Percentiles rank a stretch among this genome's conserved stretches.
phyloP scores from a whole-genome alignment of 2,113 vertebrate genomes.

The Morone chrysops region DNA sequence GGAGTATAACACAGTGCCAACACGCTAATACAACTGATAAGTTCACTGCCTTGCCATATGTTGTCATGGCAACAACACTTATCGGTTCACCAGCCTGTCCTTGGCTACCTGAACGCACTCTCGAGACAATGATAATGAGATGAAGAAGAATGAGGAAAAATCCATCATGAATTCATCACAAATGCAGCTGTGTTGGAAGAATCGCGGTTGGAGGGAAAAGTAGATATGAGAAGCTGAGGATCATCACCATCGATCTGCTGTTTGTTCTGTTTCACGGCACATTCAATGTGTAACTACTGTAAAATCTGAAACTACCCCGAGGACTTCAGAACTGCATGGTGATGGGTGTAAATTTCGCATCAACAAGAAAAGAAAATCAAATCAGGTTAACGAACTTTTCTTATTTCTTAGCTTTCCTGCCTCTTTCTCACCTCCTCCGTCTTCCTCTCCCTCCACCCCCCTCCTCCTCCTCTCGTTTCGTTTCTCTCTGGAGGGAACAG shows the following conservation, averaged over 20 bases:
- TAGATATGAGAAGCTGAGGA: background rate
- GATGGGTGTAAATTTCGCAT: slow-evolving; percentile 19
- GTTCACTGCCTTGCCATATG: slow-evolving; percentile 19
- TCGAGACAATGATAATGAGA: slow-evolving; percentile 22
- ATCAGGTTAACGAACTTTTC: slow-evolving; percentile 5
- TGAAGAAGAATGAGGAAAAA: slow-evolving; percentile 46
- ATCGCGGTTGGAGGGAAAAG: background rate
- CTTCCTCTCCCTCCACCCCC: background rate
- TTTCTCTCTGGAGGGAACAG: slow-evolving; percentile 51
- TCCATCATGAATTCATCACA: slow-evolving; percentile 28
- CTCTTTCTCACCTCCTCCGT: slow-evolving; percentile 7
- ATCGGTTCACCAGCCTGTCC: slow-evolving; percentile 21
- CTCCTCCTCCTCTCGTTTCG: background rate
- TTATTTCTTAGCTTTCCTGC: slow-evolving; percentile 3
- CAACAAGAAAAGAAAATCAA: background rate
- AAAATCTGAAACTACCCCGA: slow-evolving; percentile 5
- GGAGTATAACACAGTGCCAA: slow-evolving; percentile 13
- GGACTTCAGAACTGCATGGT: background rate
- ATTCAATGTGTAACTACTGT: background rate
- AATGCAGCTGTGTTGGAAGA: background rate
- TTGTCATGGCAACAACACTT: slow-evolving; percentile 70
- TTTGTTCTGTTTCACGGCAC: slow-evolving; percentile 9
- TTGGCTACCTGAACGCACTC: slow-evolving; percentile 39
- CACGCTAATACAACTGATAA: background rate
- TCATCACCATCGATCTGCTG: slow-evolving; percentile 18